phyloP scores from a whole-genome alignment of 2,888 invertebrate species.

The Leucania comma region DNA sequence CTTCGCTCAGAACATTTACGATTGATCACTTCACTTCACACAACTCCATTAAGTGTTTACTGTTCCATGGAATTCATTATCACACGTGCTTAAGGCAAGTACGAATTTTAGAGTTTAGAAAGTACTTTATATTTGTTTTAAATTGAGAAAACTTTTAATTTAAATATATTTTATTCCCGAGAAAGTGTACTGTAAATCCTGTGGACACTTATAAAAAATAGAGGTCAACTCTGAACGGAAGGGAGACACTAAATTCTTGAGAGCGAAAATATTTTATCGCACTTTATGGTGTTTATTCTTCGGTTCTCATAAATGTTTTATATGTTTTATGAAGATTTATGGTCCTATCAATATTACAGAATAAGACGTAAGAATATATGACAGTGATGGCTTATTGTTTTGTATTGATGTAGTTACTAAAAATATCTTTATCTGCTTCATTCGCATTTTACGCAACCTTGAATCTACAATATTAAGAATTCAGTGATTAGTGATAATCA shows the following conservation, averaged over 20 bases:
- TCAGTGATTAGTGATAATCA: not conserved
- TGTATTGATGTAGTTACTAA: not conserved
- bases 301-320: slow-evolving; percentile 14
- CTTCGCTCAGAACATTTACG: slow-evolving; percentile 65
- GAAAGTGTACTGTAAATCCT: slow-evolving; percentile 8
- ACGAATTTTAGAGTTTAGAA: slow-evolving; percentile 53
- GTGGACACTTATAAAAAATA: slow-evolving; percentile 58
- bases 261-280: slow-evolving; percentile 37
- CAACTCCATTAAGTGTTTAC: slow-evolving; percentile 70
- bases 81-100: slow-evolving; percentile 67
- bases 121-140: slow-evolving; percentile 15
- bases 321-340: slow-evolving; percentile 2
- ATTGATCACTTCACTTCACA: slow-evolving; percentile 63
- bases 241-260: slow-evolving; percentile 45
- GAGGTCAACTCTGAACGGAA: slow-evolving; percentile 65
- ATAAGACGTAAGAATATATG: not conserved
- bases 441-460: too few species aligned
- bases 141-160: not conserved
- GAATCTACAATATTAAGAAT: not conserved
- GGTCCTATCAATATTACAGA: not conserved
- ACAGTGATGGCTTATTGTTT: not conserved
- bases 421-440: not conserved
- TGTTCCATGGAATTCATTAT: slow-evolving; percentile 57
- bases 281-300: slow-evolving; percentile 22
- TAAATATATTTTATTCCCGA: not conserved